Base-by-base conservation (phyloP, 1,140 invertebrate genomes). In the Leguminivora glycinivorella region DNA sequence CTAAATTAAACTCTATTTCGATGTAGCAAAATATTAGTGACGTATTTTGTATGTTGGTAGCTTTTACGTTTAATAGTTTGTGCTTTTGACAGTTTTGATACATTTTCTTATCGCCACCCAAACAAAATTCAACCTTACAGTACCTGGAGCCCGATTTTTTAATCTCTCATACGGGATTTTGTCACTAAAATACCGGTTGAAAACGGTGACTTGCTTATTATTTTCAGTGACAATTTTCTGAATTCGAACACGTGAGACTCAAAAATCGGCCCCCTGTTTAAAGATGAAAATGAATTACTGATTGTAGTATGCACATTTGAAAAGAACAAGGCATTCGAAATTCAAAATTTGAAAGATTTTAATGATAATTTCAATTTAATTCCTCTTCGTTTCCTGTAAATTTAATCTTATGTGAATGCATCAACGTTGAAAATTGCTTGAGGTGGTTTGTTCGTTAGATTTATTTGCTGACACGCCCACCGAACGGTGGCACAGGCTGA, bases 11-110 rank as follows among this genome's bases (percentile, higher is more conserved):
- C 25, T 31, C 43, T 40, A 34, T 72, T 52, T 66, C 63, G 9
- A 58, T 22, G n/a, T n/a, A 3, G 2, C 17, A 14, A 29, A 3
- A 47, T 66, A 60, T 68, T 25, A 63, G 60, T 34, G 60, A 56
- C n/a, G 6, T 38, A 66, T 4, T 52, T 24, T 29, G 12, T n/a
- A 68, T n/a, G 40, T 52, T 22, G 47, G 47, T 19, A 52, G 47
- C 17, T 52, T 52, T 22, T 3, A 52, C 19, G 7, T 52, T 52
- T 63, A 63, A 63, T 63, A 63, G 58, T 63, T 63, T 63, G 26
- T 63, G 58, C 58, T 63, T 63, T 29, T 63, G 58, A 63, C 58
- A 63, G 25, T 63, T 63, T 29, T 63, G 58, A 7, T 63, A 29
- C 58, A 63, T 63, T 63, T 63, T 63, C 17, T 52, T 52, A 19